Conservation (phyloP, 2,797 vertebrate species). For the Amblyraja radiata region DNA sequence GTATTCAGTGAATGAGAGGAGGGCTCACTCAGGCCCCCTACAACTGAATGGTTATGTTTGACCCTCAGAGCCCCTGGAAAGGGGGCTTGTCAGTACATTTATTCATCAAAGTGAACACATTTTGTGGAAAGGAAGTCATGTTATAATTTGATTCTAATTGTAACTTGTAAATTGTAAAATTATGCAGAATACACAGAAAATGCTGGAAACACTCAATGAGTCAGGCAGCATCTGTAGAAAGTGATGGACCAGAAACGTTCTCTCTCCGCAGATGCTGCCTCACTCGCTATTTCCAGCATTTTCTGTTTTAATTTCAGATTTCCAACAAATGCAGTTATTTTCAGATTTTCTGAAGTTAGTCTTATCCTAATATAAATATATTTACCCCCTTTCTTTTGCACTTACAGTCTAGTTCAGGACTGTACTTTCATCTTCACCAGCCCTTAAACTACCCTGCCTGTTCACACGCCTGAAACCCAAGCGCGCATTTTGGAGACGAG, state of each 20-base stretch:
- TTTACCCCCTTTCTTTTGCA: not conserved
- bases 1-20: no score
- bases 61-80: not conserved
- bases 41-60: not conserved
- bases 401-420: not conserved
- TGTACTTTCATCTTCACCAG: not conserved
- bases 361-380: not conserved
- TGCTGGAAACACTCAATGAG: no score
- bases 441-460: not conserved
- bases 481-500: constrained; percentile 10
- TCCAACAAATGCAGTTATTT: no score
- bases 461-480: not conserved
- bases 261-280: no score
- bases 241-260: no score
- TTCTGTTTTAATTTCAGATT: no score
- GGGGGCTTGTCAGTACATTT: not conserved
- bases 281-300: no score
- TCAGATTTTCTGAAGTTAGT: not conserved
- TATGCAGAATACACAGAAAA: no score
- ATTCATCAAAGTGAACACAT: no score
- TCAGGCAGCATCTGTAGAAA: no score
- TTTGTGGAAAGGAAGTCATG: not conserved
- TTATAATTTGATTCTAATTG: not conserved
- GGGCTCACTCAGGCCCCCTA: not conserved
- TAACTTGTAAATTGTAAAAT: no score